Evolutionary conservation across 2,113 vertebrate species (phyloP), one percentile per base, ranked within the genome.

Genomic region (Pterocles gutturalis): DNA sequence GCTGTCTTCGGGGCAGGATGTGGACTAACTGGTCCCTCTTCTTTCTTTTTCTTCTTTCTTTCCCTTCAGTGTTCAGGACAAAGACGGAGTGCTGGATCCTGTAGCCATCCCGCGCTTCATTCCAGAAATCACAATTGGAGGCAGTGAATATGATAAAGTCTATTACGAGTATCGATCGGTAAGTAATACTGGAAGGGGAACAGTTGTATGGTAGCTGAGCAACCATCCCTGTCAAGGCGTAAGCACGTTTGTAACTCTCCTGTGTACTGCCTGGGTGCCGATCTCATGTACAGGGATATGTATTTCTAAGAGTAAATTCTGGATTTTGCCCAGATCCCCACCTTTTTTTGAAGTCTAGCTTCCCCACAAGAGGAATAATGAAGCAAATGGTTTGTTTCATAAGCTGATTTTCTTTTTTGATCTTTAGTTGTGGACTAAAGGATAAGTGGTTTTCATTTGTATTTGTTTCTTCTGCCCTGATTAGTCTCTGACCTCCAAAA

Each of bases 51-150:
- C 5, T 36, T 20, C 70, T 67, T 26, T 87, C 8, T 75, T 60
- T 38, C 46, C 16, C 36, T 17, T 11, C 57, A 99, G 99, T 2
- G 98, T 99, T 43, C 98, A 99, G 93, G 94, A 99, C 94, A 99
- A 99, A 83, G 13, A 57, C 5, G 41, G 8, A 7, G 98, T 99
- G 81, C 80, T 98, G 29, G 77, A 87, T 4, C 80, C 98, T 46
- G 96, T 95, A 1, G 76, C 96, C 66, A 71, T 99, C 67, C 98
- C 99, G 1, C 16, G 16, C 48, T 99, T 98, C 61, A 80, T 99
- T 64, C 99, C 99, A 0, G 99, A 99, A 91, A 43, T 99, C 89
- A 99, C 99, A 6, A 83, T 99, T 1, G 98, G 99, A 1, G 99
- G 98, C 22, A 88, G 62, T 3, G 99, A 99, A 24, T 98, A 46